These are phyloP conservation scores for Pituophis catenifer DNA, from an alignment of 2,113 vertebrate species.

Conservation along the genomic window DNA sequence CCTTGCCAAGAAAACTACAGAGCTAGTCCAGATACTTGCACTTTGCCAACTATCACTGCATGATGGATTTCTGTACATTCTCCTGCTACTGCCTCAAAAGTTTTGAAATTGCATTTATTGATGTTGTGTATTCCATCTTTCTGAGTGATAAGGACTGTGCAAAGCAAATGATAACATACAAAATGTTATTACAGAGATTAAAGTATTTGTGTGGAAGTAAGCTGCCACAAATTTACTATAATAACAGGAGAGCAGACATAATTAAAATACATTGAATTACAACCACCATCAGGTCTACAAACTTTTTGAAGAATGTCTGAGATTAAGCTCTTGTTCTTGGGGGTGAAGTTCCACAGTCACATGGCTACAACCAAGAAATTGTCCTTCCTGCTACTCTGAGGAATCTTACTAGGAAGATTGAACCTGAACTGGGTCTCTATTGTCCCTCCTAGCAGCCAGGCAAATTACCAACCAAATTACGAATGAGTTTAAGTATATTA, in stretches of 20 bases:
- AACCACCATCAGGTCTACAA: not conserved
- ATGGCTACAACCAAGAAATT: not conserved
- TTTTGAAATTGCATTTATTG: not conserved
- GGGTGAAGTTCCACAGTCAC: not conserved
- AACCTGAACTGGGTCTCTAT: not conserved
- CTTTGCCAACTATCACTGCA: not conserved
- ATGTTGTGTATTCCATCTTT: not conserved
- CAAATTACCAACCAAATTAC: not conserved
- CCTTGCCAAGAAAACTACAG: not conserved
- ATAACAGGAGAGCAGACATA: not conserved
- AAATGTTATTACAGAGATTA: not conserved
- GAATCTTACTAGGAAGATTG: not conserved
- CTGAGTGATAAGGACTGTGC: not conserved
- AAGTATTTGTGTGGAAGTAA: not conserved
- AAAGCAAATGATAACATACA: not conserved
- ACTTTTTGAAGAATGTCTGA: not conserved
- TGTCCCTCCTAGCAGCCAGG: not conserved
- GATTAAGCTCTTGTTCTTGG: not conserved
- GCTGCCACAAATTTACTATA: not conserved
- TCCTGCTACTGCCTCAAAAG: not conserved
- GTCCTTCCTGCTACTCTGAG: not conserved
- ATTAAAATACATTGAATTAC: not conserved
- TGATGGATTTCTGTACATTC: not conserved
- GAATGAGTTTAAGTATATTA: not conserved
- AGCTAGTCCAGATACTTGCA: not conserved